Conservation (phyloP, 2,888 invertebrate species). For the Stegana nigrithorax region DNA sequence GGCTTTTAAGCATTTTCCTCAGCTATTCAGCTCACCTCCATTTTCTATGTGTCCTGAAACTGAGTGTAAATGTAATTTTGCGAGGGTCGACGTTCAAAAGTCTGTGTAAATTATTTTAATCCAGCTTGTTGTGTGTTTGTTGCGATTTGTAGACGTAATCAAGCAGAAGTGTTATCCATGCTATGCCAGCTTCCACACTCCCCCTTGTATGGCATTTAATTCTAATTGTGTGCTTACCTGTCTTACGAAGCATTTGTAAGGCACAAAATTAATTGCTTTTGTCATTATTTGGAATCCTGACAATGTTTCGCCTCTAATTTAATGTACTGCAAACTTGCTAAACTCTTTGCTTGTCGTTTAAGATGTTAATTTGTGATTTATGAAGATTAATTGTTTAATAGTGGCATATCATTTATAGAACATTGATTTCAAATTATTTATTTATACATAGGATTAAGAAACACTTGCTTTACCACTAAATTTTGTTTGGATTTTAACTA, state of each 20-base stretch:
- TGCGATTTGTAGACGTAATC: slow-evolving; percentile 64
- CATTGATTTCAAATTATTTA: slow-evolving; percentile 57
- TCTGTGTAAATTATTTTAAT: background rate
- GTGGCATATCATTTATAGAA: slow-evolving; percentile 60
- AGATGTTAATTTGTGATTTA: slow-evolving; percentile 64
- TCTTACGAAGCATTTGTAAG: slow-evolving; percentile 43
- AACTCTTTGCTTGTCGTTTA: slow-evolving; percentile 30
- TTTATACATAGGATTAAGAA: too few relatives aligned
- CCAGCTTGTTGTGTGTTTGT: slow-evolving; percentile 33
- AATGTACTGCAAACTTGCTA: slow-evolving; percentile 46
- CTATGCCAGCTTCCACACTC: slow-evolving; percentile 30
- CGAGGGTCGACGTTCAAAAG: background rate
- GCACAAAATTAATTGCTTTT: slow-evolving; percentile 67
- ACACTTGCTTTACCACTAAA: too few relatives aligned
- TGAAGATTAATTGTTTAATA: slow-evolving; percentile 65
- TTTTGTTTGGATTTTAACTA: too few relatives aligned
- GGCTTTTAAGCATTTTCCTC: slow-evolving; percentile 10
- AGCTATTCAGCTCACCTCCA: background rate
- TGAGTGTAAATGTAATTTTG: background rate
- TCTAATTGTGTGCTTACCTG: slow-evolving; percentile 9
- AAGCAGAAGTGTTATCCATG: slow-evolving; percentile 32
- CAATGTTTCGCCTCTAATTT: slow-evolving; percentile 58
- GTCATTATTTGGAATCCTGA: slow-evolving; percentile 66
- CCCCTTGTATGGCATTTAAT: slow-evolving; percentile 27
- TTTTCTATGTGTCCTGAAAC: background rate